These are phyloP conservation scores for Perodicticus potto DNA, from an alignment of 2,797 vertebrate species.

Conservation along the genomic window DNA sequence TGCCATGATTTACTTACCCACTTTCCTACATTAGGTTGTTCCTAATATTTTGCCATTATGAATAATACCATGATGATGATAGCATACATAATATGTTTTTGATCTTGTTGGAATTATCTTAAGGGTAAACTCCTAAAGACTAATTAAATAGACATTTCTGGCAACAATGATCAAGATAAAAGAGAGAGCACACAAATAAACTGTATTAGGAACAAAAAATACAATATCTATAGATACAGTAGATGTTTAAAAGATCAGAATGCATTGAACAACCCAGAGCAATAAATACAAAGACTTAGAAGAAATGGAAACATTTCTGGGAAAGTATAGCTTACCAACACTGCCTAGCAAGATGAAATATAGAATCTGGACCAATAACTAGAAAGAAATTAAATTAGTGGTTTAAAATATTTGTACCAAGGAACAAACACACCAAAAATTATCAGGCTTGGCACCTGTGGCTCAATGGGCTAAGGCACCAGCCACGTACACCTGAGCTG, in stretches of 20 bases:
- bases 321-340: background rate
- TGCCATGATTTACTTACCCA: background rate
- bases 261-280: background rate
- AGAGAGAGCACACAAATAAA: background rate
- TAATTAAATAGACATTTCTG: constrained; percentile 45
- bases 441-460: too few relatives aligned
- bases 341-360: background rate
- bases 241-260: background rate
- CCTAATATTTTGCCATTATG: background rate
- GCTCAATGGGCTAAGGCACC: too few relatives aligned
- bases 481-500: too few relatives aligned
- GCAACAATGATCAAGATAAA: background rate
- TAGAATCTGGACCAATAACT: background rate
- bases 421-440: background rate
- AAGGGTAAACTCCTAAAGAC: constrained; percentile 28
- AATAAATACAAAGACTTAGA: background rate
- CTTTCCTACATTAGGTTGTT: background rate
- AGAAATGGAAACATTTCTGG: constrained; percentile 12
- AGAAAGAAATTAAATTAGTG: constrained; percentile 26
- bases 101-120: background rate
- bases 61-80: constrained; percentile 9
- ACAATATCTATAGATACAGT: background rate
- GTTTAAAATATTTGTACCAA: background rate
- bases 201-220: constrained; percentile 1
- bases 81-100: background rate